Percentiles rank a stretch among this genome's conserved stretches.
Conservation (phyloP, 2,888 invertebrate genomes). For the Venusia cambrica region DNA sequence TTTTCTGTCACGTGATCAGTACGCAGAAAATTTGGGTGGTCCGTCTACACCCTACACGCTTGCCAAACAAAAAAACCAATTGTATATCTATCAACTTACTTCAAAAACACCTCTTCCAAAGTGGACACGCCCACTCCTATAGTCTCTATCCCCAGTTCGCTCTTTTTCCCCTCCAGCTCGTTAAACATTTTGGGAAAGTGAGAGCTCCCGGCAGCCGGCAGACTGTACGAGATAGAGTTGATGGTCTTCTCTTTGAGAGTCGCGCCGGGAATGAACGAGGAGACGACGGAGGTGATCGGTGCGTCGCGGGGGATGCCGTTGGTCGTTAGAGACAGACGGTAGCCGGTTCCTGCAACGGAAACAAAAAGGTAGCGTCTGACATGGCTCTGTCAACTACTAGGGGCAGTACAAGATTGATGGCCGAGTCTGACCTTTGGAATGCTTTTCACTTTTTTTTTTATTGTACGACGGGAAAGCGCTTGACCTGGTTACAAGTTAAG, state of each 20-base stretch:
- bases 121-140: conserved; percentile 14
- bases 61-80: too few species aligned
- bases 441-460: too few species aligned
- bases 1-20: too few species aligned
- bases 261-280: neutral
- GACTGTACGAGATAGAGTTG: conserved; percentile 1
- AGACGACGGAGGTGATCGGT: conserved; percentile 2
- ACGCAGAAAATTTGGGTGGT: too few species aligned
- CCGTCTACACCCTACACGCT: too few species aligned
- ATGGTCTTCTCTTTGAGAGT: neutral
- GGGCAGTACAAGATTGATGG: too few species aligned
- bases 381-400: too few species aligned
- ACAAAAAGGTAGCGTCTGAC: too few species aligned
- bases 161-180: conserved; percentile 12
- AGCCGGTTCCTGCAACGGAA: conserved; percentile 13
- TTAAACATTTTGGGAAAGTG: conserved; percentile 6
- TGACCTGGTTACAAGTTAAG: too few species aligned
- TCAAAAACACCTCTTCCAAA: conserved; percentile 16
- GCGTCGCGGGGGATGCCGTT: conserved; percentile 3
- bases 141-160: conserved; percentile 5
- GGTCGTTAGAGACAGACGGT: conserved; percentile 6
- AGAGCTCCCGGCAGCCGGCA: conserved; percentile 10
- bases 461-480: too few species aligned
- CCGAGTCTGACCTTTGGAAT: too few species aligned
- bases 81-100: conserved; percentile 13